These are phyloP conservation scores for Artibeus jamaicensis DNA, from an alignment of 2,797 vertebrate genomes.

Conservation along the genomic window DNA sequence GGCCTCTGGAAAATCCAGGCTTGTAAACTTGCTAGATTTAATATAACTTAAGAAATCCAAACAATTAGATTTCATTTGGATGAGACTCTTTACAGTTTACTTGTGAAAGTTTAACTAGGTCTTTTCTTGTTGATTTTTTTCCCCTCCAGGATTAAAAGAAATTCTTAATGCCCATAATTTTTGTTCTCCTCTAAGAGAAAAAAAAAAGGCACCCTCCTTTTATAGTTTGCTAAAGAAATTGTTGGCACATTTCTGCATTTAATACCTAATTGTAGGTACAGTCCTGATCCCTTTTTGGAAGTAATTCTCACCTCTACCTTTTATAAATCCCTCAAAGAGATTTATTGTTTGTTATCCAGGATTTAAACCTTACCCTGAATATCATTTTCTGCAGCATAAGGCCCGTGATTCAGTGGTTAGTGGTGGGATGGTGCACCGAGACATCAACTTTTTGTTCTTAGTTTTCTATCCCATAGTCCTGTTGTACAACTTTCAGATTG, in stretches of 20 bases:
- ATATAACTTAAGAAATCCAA: conserved; percentile 78
- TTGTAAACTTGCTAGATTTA: conserved; percentile 77
- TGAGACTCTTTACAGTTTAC: conserved; percentile 48
- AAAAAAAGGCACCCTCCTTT: background rate
- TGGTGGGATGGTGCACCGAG: background rate
- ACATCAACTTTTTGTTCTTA: background rate
- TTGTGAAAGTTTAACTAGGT: conserved; percentile 64
- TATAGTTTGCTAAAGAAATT: conserved; percentile 36
- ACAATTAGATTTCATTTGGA: conserved; percentile 63
- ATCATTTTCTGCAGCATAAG: conserved; percentile 12
- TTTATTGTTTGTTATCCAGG: conserved; percentile 29
- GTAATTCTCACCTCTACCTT: conserved; percentile 39
- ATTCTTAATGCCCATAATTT: conserved; percentile 4
- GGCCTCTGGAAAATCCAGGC: conserved; percentile 76
- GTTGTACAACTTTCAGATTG: background rate
- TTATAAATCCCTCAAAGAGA: conserved; percentile 51
- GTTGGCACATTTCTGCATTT: conserved; percentile 16
- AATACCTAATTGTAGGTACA: conserved; percentile 32
- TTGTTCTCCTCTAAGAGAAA: conserved; percentile 33
- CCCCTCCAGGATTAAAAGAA: conserved; percentile 5
- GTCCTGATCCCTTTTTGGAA: conserved; percentile 37
- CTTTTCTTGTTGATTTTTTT: background rate
- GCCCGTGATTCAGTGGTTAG: background rate
- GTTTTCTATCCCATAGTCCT: background rate
- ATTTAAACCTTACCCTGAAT: conserved; percentile 50